Conservation (phyloP, 2,113 vertebrate genomes). For the Aegotheles bennettii region DNA sequence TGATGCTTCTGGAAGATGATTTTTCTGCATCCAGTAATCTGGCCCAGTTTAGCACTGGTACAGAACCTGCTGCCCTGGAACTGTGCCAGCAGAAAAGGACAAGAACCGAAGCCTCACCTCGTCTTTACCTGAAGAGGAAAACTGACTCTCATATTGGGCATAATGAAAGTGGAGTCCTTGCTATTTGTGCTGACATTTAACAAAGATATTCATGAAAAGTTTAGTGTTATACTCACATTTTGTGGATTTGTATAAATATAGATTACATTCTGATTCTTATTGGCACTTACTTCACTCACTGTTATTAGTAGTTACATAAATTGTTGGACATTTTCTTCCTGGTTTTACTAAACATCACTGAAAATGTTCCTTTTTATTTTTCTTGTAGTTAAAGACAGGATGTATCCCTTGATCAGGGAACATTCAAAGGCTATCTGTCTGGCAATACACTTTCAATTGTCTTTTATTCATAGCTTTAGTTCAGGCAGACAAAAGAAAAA, state of each 20-base stretch:
- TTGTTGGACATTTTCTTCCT: background rate
- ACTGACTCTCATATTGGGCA: background rate
- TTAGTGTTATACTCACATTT: background rate
- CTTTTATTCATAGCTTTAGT: background rate
- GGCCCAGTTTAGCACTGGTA: background rate
- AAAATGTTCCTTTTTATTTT: background rate
- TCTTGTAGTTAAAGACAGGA: background rate
- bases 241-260: background rate
- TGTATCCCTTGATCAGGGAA: background rate
- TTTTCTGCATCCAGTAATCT: background rate
- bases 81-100: background rate
- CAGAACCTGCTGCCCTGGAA: background rate
- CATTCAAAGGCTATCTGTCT: background rate
- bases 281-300: background rate
- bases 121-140: background rate
- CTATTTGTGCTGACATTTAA: background rate
- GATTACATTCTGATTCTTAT: background rate
- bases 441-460: background rate
- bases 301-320: background rate
- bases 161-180: background rate
- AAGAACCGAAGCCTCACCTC: background rate
- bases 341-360: background rate
- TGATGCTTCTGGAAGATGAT: background rate
- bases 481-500: background rate
- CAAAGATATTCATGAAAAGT: background rate